These are phyloP conservation scores for Dasysyrphus tricinctus DNA, from an alignment of 2,888 invertebrate species.

Conservation along the genomic window DNA sequence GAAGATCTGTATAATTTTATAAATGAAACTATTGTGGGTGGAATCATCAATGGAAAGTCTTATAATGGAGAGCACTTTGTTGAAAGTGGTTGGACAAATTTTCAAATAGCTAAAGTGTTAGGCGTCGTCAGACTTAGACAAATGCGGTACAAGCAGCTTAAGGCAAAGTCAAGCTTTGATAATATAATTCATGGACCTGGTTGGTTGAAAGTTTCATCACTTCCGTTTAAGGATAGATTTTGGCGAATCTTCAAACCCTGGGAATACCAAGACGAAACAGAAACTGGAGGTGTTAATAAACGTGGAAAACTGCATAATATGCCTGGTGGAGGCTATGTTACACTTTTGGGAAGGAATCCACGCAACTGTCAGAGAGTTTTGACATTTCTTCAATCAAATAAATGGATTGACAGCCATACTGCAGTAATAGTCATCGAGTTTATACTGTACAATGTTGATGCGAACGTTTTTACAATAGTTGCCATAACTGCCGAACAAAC, in stretches of 20 bases:
- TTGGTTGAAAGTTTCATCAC: conserved; percentile 77
- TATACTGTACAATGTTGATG: conserved; percentile 80
- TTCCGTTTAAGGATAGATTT: conserved; percentile 78
- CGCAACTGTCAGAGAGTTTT: conserved; percentile 79
- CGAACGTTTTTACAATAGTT: conserved; percentile 79
- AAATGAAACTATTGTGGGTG: conserved; percentile 76
- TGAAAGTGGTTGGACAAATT: conserved; percentile 78
- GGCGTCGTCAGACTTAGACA: conserved; percentile 81
- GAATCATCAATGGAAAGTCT: conserved; percentile 76
- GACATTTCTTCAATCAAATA: conserved; percentile 77
- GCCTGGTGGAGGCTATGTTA: conserved; percentile 54
- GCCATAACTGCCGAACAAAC: conserved; percentile 79
- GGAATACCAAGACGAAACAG: conserved; percentile 74
- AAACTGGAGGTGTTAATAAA: conserved; percentile 28
- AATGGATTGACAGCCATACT: conserved; percentile 80
- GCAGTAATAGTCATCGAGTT: conserved; percentile 81
- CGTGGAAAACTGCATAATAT: conserved; percentile 37
- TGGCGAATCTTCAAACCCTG: conserved; percentile 81
- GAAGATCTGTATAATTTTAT: conserved; percentile 78
- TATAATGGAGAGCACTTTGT: conserved; percentile 70
- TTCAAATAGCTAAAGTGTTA: conserved; percentile 78
- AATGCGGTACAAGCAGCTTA: conserved; percentile 74
- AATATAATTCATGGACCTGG: conserved; percentile 76
- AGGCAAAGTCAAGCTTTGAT: conserved; percentile 58
- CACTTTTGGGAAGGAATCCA: conserved; percentile 79